A percentile compares a stretch with the other conserved stretches of the same genome.
Evolutionary conservation across 1,140 invertebrate genomes (phyloP).

Genomic region (Pygmarrhopalites habei): DNA sequence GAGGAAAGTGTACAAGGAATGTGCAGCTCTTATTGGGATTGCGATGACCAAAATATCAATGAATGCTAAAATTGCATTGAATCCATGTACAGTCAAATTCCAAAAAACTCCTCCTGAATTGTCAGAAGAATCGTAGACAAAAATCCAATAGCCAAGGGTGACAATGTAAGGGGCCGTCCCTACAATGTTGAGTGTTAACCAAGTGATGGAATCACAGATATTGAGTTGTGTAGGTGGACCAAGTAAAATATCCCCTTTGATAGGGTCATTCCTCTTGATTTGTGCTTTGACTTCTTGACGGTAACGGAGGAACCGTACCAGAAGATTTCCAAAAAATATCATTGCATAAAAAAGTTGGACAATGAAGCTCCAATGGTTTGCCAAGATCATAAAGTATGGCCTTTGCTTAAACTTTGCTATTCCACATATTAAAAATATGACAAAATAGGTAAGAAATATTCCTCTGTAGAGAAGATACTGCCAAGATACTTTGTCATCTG

Average conservation of each 20-base stretch:
- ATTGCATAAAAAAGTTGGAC: background rate
- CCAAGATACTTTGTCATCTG: background rate
- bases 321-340: background rate
- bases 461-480: background rate
- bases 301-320: background rate
- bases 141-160: background rate
- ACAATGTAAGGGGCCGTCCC: background rate
- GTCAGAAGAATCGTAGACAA: background rate
- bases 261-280: background rate
- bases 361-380: background rate
- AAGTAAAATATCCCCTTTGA: background rate
- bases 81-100: constrained; percentile 4
- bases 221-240: background rate
- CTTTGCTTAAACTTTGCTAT: background rate
- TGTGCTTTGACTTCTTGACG: no score
- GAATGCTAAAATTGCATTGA: constrained; percentile 3
- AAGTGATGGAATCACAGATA: constrained; percentile 1
- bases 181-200: background rate
- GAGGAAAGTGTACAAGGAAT: background rate
- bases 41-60: constrained; percentile 4
- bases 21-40: background rate
- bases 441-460: background rate
- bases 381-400: background rate
- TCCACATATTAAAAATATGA: background rate
- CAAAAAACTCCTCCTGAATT: background rate